Conservation (phyloP, 1,140 invertebrate genomes). For the Leucophenga varia region DNA sequence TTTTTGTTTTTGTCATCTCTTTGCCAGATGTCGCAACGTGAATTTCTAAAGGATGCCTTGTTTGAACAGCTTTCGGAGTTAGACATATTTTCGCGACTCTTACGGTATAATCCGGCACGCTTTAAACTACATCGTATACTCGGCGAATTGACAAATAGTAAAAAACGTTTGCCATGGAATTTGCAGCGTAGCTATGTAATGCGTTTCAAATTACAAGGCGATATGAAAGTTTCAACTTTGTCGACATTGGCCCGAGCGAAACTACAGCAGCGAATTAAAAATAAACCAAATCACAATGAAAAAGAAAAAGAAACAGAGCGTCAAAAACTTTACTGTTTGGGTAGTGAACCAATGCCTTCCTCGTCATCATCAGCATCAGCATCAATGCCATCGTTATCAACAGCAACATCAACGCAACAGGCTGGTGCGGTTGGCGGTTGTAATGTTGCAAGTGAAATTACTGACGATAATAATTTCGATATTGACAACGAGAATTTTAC, state of each 20-base stretch:
- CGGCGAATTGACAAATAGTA: constrained; percentile 59
- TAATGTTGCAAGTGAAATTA: too few relatives aligned
- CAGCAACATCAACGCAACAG: too few relatives aligned
- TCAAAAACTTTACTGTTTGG: too few relatives aligned
- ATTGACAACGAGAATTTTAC: not conserved
- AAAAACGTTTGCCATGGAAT: constrained; percentile 24
- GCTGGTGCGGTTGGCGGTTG: too few relatives aligned
- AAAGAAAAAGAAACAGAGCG: not conserved
- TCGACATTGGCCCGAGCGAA: too few relatives aligned
- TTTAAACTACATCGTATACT: constrained; percentile 67
- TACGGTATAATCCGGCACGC: constrained; percentile 71
- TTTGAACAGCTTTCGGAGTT: constrained; percentile 70
- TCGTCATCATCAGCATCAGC: not conserved
- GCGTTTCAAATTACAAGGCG: too few relatives aligned
- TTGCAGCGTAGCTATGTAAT: constrained; percentile 2
- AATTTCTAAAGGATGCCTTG: constrained; percentile 64
- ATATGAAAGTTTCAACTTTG: too few relatives aligned
- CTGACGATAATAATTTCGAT: too few relatives aligned
- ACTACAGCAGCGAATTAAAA: not conserved
- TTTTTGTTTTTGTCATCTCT: constrained; percentile 6
- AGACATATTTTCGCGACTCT: constrained; percentile 70
- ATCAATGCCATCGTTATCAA: not conserved
- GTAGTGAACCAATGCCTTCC: too few relatives aligned
- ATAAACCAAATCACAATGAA: not conserved
- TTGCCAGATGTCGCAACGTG: constrained; percentile 64